Evolutionary conservation across 2,797 vertebrate species (phyloP).

Genomic region (Urocyon cinereoargenteus): DNA sequence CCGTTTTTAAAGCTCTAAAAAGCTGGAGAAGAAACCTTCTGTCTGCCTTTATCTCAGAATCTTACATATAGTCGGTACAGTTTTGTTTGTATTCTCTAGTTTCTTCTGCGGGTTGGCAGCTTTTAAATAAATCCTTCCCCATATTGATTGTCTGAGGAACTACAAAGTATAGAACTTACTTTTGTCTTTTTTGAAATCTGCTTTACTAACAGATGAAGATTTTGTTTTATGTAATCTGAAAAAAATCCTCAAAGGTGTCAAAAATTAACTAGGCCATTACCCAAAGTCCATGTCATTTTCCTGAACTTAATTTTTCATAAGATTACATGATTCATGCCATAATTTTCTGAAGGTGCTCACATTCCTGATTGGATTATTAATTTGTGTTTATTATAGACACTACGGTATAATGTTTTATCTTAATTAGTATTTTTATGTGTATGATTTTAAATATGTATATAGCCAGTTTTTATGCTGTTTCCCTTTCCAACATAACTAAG

Average conservation of each 20-base stretch:
- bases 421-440: slow-evolving; percentile 88
- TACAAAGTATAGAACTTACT: neutral
- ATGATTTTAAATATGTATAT: slow-evolving; percentile 83
- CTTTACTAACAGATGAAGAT: slow-evolving; percentile 32
- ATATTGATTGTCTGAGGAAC: slow-evolving; percentile 50
- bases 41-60: slow-evolving; percentile 49
- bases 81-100: slow-evolving; percentile 59
- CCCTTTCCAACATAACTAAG: slow-evolving; percentile 76
- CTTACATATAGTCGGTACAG: slow-evolving; percentile 35
- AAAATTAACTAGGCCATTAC: slow-evolving; percentile 85
- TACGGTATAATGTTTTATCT: slow-evolving; percentile 86
- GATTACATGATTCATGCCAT: slow-evolving; percentile 80
- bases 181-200: neutral
- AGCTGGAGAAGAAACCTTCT: slow-evolving; percentile 32
- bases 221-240: slow-evolving; percentile 2
- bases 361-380: slow-evolving; percentile 86
- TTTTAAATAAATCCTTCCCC: slow-evolving; percentile 68
- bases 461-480: slow-evolving; percentile 81
- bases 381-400: slow-evolving; percentile 86
- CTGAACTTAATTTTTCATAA: slow-evolving; percentile 77
- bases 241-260: slow-evolving; percentile 67
- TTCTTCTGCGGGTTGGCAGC: slow-evolving; percentile 40
- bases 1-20: slow-evolving; percentile 40
- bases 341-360: slow-evolving; percentile 83
- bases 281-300: slow-evolving; percentile 78